phyloP scores from a whole-genome alignment of 92 coral and sea anemone genomes.

The Heteractis magnifica region DNA sequence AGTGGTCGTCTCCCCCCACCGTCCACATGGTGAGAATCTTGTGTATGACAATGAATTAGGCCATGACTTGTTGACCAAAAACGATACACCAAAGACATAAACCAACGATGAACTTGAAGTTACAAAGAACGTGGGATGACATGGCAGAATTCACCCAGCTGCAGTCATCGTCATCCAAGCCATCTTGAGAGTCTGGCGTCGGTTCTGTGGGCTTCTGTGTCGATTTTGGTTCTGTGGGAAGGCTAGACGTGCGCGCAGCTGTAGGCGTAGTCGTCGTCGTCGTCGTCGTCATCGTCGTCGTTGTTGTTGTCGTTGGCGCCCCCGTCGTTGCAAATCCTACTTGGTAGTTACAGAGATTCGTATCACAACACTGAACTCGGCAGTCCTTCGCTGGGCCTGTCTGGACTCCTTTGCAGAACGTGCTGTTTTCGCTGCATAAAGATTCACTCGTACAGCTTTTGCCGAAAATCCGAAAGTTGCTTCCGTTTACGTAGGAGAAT shows the following conservation, averaged over 20 bases:
- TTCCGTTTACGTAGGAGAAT: background rate
- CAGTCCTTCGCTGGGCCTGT: background rate
- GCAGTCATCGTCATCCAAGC: conserved; percentile 17
- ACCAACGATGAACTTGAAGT: too few relatives aligned
- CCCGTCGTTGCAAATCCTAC: background rate
- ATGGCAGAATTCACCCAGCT: conserved; percentile 23
- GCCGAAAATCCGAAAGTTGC: background rate
- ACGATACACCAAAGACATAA: too few relatives aligned
- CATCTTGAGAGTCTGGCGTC: background rate
- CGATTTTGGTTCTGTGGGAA: background rate
- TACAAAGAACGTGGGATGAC: too few relatives aligned
- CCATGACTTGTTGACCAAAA: too few relatives aligned
- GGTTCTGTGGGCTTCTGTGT: background rate
- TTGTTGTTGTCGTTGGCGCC: background rate
- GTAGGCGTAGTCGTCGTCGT: background rate
- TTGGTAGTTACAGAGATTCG: background rate
- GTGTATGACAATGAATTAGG: too few relatives aligned
- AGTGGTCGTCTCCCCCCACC: too few relatives aligned
- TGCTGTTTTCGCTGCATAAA: background rate
- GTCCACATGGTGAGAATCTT: too few relatives aligned
- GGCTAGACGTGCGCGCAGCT: background rate
- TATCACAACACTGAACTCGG: background rate
- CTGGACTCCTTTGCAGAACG: background rate
- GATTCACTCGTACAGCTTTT: background rate
- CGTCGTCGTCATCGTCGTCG: background rate